A percentile compares a stretch with the other conserved stretches of the same genome.
phyloP scores from a whole-genome alignment of 2,797 vertebrate genomes.

The Hydrophis major region DNA sequence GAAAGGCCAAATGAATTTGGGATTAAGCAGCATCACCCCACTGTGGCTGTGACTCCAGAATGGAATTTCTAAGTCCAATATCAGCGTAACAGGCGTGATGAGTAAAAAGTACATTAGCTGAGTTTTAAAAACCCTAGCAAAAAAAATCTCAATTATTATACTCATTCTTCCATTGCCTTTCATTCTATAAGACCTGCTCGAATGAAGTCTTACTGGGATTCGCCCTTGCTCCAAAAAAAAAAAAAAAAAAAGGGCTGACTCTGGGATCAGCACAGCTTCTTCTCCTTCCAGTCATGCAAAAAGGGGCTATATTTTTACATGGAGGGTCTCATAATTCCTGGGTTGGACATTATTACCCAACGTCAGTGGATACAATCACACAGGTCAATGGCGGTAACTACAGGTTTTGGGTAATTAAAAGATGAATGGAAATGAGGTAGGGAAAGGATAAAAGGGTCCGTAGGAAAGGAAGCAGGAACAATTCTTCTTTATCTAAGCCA shows the following conservation, averaged over 20 bases:
- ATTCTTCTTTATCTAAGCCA: background rate
- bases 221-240: background rate
- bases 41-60: background rate
- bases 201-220: background rate
- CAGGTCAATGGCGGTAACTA: background rate
- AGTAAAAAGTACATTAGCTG: background rate
- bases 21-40: background rate
- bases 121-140: background rate
- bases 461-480: background rate
- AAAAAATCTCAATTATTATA: background rate
- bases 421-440: background rate
- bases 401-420: background rate
- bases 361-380: background rate
- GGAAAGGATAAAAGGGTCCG: background rate
- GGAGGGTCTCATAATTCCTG: background rate
- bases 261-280: background rate
- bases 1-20: background rate
- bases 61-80: background rate
- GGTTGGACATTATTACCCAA: background rate
- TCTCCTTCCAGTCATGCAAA: background rate
- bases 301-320: background rate
- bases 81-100: background rate
- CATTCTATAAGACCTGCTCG: too few species aligned
- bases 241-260: too few species aligned
- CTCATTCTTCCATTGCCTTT: background rate